These are phyloP conservation scores for Caenorhabditis latens DNA, from an alignment of 1,140 invertebrate genomes.

Conservation along the genomic window DNA sequence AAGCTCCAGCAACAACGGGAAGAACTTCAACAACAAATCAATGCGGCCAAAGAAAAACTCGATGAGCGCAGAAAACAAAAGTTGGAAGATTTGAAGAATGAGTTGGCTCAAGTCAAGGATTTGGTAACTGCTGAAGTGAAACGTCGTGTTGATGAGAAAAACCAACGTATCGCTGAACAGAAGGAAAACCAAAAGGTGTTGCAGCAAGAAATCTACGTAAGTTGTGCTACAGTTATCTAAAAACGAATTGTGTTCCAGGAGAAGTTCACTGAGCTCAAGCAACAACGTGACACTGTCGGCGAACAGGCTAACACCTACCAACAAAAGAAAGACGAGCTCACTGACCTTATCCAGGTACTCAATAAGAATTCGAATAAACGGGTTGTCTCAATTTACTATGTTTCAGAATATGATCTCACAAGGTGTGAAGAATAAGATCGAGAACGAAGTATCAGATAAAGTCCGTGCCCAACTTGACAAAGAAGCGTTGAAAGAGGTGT, in stretches of 20 bases:
- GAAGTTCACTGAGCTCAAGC: neutral
- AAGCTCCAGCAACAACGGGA: slow-evolving; percentile 40
- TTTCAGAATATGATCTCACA: neutral
- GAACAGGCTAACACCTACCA: neutral
- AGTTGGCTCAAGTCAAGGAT: slow-evolving; percentile 32
- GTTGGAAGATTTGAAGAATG: slow-evolving; percentile 43
- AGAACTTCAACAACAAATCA: slow-evolving; percentile 52
- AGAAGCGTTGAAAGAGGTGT: slow-evolving; percentile 30
- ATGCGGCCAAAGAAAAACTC: slow-evolving; percentile 16
- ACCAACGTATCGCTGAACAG: neutral
- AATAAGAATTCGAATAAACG: neutral
- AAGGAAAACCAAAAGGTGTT: slow-evolving; percentile 2
- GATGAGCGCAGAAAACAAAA: slow-evolving; percentile 28
- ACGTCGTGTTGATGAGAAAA: neutral
- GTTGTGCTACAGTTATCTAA: neutral
- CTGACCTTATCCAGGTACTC: slow-evolving; percentile 24
- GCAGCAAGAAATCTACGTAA: slow-evolving; percentile 25
- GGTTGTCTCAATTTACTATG: neutral
- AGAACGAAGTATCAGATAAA: slow-evolving; percentile 47
- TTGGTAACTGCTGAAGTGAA: slow-evolving; percentile 34
- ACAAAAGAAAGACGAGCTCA: neutral
- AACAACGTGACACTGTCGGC: slow-evolving; percentile 4
- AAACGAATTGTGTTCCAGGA: neutral
- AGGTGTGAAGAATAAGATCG: slow-evolving; percentile 42
- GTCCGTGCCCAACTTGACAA: slow-evolving; percentile 58